Evolutionary conservation across 2,888 invertebrate genomes (phyloP).

Genomic region (Sceliomorpha sp.): DNA sequence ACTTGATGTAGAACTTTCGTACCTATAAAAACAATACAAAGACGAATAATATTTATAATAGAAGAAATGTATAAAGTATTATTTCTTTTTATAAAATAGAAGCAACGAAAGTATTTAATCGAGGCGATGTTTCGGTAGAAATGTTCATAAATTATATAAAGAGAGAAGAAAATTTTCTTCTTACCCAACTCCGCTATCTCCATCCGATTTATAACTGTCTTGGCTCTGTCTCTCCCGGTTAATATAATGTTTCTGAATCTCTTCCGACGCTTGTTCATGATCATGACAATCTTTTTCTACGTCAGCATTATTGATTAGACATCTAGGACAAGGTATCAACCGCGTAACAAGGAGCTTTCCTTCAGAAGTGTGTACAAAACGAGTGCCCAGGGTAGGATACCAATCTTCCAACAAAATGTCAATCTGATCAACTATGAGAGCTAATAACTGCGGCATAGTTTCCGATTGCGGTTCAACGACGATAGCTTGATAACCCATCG

Average conservation of each 20-base stretch:
- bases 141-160: no score
- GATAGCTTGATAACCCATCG: constrained; percentile 84
- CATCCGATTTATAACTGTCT: constrained; percentile 90
- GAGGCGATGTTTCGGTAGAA: no score
- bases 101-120: no score
- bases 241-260: constrained; percentile 70
- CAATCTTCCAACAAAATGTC: constrained; percentile 98
- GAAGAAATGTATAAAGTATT: no score
- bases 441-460: constrained; percentile 89
- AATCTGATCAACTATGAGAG: constrained; percentile 95
- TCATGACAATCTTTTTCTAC: constrained; percentile 60
- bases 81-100: no score
- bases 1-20: no score
- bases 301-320: constrained; percentile 82
- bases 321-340: constrained; percentile 94
- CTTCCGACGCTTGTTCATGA: constrained; percentile 66
- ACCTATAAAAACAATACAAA: no score
- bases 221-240: constrained; percentile 80
- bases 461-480: constrained; percentile 90
- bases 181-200: constrained; percentile 91
- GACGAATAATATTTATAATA: no score
- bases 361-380: constrained; percentile 98
- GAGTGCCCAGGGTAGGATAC: constrained; percentile 97
- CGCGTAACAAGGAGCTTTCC: constrained; percentile 97
- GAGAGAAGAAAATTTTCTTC: constrained; percentile 1